Percentiles rank a stretch among this genome's conserved stretches.
Evolutionary conservation across 1,140 invertebrate genomes (phyloP).

Genomic region (Ceratosolen fusciceps): DNA sequence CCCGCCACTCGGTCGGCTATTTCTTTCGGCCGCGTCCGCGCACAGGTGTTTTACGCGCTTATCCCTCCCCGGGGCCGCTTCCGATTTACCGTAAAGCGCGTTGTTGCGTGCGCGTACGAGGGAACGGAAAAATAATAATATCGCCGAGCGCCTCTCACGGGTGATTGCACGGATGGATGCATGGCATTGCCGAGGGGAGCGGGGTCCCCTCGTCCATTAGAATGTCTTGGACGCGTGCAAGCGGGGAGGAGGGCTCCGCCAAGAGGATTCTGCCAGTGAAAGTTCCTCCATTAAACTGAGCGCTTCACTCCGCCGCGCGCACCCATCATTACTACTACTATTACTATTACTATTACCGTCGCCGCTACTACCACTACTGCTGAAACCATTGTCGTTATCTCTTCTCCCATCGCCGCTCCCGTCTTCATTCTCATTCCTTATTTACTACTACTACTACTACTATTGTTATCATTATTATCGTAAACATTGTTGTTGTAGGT

Average conservation of each 20-base stretch:
- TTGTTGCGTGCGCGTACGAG: neutral
- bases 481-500: too few relatives aligned
- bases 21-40: too few relatives aligned
- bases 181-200: too few relatives aligned
- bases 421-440: too few relatives aligned
- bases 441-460: too few relatives aligned
- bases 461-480: too few relatives aligned
- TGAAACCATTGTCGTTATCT: too few relatives aligned
- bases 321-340: neutral
- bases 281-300: conserved; percentile 13
- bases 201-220: too few relatives aligned
- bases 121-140: too few relatives aligned
- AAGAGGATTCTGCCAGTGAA: conserved; percentile 23
- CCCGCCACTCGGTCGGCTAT: neutral
- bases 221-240: neutral
- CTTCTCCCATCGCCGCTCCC: too few relatives aligned
- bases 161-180: neutral
- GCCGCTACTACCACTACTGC: too few relatives aligned
- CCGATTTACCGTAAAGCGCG: neutral
- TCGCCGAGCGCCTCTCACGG: neutral
- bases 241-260: neutral
- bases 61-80: neutral
- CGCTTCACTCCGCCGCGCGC: neutral
- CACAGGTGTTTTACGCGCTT: conserved; percentile 1
- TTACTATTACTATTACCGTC: too few relatives aligned